phyloP scores from a whole-genome alignment of 2,113 vertebrate species.

The Heteronetta atricapilla region DNA sequence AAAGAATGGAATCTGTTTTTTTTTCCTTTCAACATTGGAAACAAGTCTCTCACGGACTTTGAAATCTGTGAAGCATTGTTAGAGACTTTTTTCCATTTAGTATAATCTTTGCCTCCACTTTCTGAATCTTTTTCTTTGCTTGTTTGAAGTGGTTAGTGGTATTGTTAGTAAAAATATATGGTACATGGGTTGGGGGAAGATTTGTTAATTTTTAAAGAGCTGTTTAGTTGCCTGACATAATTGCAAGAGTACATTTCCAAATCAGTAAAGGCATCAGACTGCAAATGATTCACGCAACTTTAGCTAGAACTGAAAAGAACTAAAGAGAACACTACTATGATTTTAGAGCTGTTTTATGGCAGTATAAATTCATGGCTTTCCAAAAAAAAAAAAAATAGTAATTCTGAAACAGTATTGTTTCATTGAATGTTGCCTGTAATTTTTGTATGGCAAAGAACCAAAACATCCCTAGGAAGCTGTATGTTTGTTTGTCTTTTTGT shows the following conservation, averaged over 20 bases:
- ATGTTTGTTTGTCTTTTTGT: conserved; percentile 48
- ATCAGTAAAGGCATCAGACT: not conserved
- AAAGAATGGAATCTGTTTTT: not conserved
- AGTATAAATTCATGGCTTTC: conserved; percentile 4
- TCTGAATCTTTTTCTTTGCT: not conserved
- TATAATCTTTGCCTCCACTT: not conserved
- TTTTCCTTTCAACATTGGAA: not conserved
- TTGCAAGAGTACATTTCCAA: not conserved
- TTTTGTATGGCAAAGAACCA: conserved; percentile 52
- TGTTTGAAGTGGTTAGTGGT: not conserved
- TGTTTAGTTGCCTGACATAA: not conserved
- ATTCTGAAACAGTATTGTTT: conserved; percentile 8
- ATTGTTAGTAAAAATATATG: not conserved
- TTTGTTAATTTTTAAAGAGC: not conserved
- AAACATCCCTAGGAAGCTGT: not conserved
- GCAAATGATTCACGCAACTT: not conserved
- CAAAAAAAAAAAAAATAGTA: not conserved
- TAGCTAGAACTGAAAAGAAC: not conserved
- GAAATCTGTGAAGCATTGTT: not conserved
- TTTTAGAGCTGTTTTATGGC: conserved; percentile 11
- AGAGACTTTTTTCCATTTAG: not conserved
- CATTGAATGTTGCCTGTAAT: conserved; percentile 17
- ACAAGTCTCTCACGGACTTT: not conserved
- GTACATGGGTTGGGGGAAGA: fast-evolving
- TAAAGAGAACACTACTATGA: not conserved